Percentiles rank a stretch among this genome's conserved stretches.
These are phyloP conservation scores for Pelvicachromis taeniatus DNA, from an alignment of 2,113 vertebrate species.

Conservation along the genomic window DNA sequence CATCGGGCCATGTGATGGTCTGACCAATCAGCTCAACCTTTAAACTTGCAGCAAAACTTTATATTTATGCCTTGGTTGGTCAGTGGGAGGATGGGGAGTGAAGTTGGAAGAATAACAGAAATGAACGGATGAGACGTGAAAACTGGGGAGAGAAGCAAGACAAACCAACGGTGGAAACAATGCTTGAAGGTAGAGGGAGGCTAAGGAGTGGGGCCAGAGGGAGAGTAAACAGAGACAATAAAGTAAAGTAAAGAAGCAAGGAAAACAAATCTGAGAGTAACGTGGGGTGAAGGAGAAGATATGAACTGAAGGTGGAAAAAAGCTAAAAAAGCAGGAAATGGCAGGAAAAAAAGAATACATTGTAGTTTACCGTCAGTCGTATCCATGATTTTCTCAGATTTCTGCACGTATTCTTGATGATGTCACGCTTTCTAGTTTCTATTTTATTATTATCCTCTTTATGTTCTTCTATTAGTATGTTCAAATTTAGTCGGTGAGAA, in stretches of 20 bases:
- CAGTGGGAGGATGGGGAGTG: not conserved
- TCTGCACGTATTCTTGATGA: not conserved
- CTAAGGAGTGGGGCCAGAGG: not conserved
- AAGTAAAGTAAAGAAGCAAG: constrained; percentile 4
- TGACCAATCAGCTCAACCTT: constrained; percentile 41
- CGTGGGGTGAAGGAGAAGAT: constrained; percentile 3
- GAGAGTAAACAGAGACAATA: not conserved
- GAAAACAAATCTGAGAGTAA: constrained; percentile 9
- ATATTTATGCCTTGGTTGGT: constrained; percentile 11
- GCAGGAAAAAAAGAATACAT: not conserved
- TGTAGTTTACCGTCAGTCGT: not conserved
- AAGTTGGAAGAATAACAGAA: constrained; percentile 41
- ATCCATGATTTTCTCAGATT: not conserved
- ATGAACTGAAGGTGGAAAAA: constrained; percentile 5
- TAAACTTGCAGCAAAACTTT: constrained; percentile 39
- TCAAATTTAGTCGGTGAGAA: not conserved
- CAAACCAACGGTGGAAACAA: not conserved
- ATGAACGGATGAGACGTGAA: constrained; percentile 55
- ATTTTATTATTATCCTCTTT: not conserved
- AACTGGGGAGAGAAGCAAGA: constrained; percentile 11
- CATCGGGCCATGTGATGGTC: not conserved
- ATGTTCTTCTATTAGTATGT: not conserved
- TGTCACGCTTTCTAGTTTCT: not conserved
- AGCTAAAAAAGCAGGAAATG: not conserved
- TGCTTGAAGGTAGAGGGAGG: constrained; percentile 30